Percentiles rank a stretch among this genome's conserved stretches.
Conservation (phyloP, 2,888 invertebrate species). For the Ceriagrion tenellum region DNA sequence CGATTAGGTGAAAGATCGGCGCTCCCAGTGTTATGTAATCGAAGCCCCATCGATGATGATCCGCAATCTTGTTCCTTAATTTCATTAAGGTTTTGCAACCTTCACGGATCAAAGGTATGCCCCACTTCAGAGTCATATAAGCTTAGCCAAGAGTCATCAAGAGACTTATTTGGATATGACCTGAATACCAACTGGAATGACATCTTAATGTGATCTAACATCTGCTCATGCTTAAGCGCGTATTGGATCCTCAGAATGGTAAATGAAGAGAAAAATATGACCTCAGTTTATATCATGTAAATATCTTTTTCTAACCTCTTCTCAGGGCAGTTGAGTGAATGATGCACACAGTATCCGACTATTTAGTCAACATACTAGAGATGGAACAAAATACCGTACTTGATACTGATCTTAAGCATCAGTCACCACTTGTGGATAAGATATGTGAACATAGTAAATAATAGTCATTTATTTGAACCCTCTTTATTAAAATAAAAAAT, state of each 20-base stretch:
- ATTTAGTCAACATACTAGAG: background rate
- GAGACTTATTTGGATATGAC: background rate
- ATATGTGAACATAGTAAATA: too few species aligned
- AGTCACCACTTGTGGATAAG: too few species aligned
- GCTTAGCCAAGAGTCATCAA: background rate
- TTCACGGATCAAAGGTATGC: background rate
- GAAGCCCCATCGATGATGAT: background rate
- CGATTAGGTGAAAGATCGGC: background rate
- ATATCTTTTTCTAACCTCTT: background rate
- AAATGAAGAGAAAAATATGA: background rate
- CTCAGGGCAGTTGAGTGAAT: too few species aligned
- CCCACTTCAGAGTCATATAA: background rate
- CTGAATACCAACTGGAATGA: background rate
- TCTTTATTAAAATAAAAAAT: too few species aligned
- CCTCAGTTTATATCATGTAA: background rate
- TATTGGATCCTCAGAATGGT: background rate
- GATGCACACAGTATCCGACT: background rate
- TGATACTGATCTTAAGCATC: too few species aligned
- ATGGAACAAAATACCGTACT: too few species aligned
- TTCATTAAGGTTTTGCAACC: background rate
- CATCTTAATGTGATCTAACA: background rate
- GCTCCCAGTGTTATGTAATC: background rate
- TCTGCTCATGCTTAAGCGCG: background rate
- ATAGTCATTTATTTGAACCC: too few species aligned
- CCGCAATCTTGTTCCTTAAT: background rate